phyloP scores from a whole-genome alignment of 2,113 vertebrate genomes.

The Gracilinanus agilis region DNA sequence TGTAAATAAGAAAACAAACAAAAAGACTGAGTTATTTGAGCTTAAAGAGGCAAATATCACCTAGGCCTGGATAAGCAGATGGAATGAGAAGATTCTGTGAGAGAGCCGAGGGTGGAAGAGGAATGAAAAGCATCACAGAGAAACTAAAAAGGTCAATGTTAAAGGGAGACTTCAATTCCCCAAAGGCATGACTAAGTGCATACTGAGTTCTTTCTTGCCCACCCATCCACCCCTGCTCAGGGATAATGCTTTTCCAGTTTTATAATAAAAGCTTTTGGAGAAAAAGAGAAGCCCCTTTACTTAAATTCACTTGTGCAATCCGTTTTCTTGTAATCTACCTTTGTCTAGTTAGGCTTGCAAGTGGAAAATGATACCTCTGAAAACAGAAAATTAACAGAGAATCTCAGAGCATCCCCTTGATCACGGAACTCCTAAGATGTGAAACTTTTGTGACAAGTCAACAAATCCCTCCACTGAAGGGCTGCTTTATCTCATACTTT shows the following conservation, averaged over 20 bases:
- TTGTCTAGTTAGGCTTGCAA: neutral
- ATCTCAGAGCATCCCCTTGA: neutral
- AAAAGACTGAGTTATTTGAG: neutral
- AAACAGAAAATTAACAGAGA: conserved; percentile 27
- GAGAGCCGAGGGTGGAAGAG: neutral
- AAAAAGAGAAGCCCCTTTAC: conserved; percentile 12
- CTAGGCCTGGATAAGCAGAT: neutral
- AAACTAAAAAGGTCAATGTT: conserved; percentile 13
- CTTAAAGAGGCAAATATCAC: neutral
- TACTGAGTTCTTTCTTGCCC: neutral
- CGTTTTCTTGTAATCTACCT: conserved; percentile 1
- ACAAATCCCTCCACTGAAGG: conserved; percentile 35
- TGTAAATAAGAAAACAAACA: neutral
- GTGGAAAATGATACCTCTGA: conserved; percentile 37
- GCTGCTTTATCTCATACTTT: conserved; percentile 41
- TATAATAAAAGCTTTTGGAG: neutral
- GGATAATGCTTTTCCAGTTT: conserved; percentile 11
- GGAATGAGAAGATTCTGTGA: neutral
- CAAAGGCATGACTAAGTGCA: neutral
- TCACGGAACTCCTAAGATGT: conserved; percentile 25
- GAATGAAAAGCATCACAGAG: conserved; percentile 3
- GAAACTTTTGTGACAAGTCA: conserved; percentile 31
- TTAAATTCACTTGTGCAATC: conserved; percentile 23
- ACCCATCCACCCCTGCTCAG: neutral
- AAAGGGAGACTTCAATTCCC: neutral